Base-by-base conservation (phyloP, 92 coral and sea anemone species). In the Pocillopora meandrina region DNA sequence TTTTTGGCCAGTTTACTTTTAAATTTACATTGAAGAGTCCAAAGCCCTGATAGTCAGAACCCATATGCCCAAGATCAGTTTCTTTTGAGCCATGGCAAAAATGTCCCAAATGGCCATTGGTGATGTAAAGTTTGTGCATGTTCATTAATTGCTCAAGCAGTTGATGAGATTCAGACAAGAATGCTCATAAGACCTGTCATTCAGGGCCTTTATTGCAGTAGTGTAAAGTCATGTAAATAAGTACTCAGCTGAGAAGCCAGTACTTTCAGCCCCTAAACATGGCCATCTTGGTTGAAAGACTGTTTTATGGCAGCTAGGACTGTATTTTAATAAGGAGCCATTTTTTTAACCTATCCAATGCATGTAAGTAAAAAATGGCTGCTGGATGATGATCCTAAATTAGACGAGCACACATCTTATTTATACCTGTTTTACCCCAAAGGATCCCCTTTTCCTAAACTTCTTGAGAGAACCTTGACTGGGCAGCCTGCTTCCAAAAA, bases 381-480 rank as follows among this genome's bases (percentile, higher is more conserved):
- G 74, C 74, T 59, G 14, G 8, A 35, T 70, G 26, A 18, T 34
- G 26, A 13, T 68, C 13, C 31, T 49, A 52, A 52, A 74, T 68
- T 59, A 58, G 16, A 33, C 42, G 73, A 33, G 52, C 62, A 36
- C 61, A 18, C 59, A 62, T 83, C 86, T 83, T 34, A 73, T 74
- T 23, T 73, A 56, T 83, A 73, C 86, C 74, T 83, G 86, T 83
- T 83, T 83, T 74, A 31, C 74, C 73, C 42, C 55, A 71, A 82
- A 83, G 86, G 86, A 83, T 83, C 86, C 86, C 86, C 86, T 18
- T 83, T 83, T 74, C 86, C 86, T 52, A 83, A 83, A 83, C 86
- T 83, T 73, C 86, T 83, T 23, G 80, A 74, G 73, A 74, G 80
- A 83, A 47, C 86, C 47, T 56, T 83, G 86, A 83, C 86, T 83